Evolutionary conservation across 2,888 invertebrate genomes (phyloP).

Genomic region (Mimachlamys varia): DNA sequence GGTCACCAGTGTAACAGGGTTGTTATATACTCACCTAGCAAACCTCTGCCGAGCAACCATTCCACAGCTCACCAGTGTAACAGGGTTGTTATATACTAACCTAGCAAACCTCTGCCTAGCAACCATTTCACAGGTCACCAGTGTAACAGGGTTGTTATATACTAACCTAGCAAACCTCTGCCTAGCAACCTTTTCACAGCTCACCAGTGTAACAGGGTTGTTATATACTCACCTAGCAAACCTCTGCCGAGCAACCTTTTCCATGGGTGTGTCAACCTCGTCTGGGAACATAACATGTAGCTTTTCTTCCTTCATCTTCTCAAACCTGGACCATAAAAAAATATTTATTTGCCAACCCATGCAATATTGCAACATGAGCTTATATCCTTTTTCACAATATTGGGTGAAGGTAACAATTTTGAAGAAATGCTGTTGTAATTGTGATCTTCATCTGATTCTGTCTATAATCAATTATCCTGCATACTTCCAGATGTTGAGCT

Average conservation of each 20-base stretch:
- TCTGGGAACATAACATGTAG: conserved; percentile 95
- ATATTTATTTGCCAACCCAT: neutral
- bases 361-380: neutral
- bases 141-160: conserved; percentile 84
- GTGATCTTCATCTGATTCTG: no score
- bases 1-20: no score
- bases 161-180: conserved; percentile 92
- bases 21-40: conserved; percentile 86
- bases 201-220: conserved; percentile 87
- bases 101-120: conserved; percentile 94
- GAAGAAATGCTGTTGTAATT: no score
- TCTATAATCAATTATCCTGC: no score
- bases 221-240: conserved; percentile 89
- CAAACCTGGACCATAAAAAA: conserved; percentile 68
- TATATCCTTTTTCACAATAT: no score
- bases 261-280: conserved; percentile 96
- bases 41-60: conserved; percentile 86
- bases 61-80: no score
- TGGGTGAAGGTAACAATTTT: no score
- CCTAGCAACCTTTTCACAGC: conserved; percentile 91
- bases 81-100: conserved; percentile 80
- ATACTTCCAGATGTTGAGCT: no score
- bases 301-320: conserved; percentile 83
- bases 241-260: conserved; percentile 90
- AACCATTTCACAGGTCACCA: conserved; percentile 89